Conservation (phyloP, 1,140 invertebrate genomes). For the Mamestra configurata region DNA sequence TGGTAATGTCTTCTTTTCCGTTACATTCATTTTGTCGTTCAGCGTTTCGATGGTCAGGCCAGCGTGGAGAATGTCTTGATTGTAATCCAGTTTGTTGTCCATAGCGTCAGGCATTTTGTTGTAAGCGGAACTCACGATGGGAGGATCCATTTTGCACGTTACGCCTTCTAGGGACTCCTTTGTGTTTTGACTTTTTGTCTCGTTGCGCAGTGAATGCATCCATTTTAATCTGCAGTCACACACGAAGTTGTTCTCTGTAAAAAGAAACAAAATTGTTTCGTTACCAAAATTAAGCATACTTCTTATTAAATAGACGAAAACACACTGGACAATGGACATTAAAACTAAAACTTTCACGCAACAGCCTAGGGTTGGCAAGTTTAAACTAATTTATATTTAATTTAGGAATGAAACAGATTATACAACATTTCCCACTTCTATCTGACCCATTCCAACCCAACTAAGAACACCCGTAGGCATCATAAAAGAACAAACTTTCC, state of each 20-base stretch:
- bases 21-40: slow-evolving; percentile 72
- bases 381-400: slow-evolving; percentile 53
- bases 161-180: slow-evolving; percentile 90
- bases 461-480: slow-evolving; percentile 65
- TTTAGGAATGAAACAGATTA: slow-evolving; percentile 54
- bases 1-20: slow-evolving; percentile 68
- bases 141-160: slow-evolving; percentile 90
- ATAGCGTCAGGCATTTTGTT: slow-evolving; percentile 76
- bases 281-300: slow-evolving; percentile 38
- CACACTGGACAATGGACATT: not conserved
- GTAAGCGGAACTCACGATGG: slow-evolving; percentile 79
- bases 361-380: slow-evolving; percentile 6
- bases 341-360: slow-evolving; percentile 31
- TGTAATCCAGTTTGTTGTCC: slow-evolving; percentile 69
- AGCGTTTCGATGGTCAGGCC: slow-evolving; percentile 68
- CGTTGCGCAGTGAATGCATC: slow-evolving; percentile 92
- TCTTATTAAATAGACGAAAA: slow-evolving; percentile 1
- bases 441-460: slow-evolving; percentile 22
- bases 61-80: slow-evolving; percentile 69
- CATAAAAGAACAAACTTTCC: slow-evolving; percentile 73
- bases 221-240: slow-evolving; percentile 94
- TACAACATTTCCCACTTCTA: slow-evolving; percentile 59
- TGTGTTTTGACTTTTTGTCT: slow-evolving; percentile 91
- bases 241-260: slow-evolving; percentile 93
- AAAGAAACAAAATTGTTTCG: slow-evolving; percentile 57